Evolutionary conservation across 1,140 invertebrate species (phyloP).

Genomic region (Heliconius nattereri): DNA sequence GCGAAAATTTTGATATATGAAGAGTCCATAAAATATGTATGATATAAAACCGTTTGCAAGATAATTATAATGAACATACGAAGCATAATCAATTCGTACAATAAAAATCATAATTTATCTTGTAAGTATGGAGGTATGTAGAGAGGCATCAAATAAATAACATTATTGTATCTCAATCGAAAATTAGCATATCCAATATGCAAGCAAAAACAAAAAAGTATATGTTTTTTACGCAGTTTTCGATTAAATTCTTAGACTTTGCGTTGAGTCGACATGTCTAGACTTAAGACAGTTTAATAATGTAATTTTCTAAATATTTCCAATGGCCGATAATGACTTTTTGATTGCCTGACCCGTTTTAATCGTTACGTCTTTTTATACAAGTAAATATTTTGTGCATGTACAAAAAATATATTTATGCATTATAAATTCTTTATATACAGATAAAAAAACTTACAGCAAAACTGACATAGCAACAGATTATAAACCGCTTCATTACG

Average conservation of each 20-base stretch:
- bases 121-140: too few species aligned
- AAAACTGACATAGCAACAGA: background rate
- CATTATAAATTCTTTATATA: background rate
- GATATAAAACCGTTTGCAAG: too few species aligned
- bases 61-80: too few species aligned
- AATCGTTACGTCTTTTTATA: background rate
- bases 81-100: too few species aligned
- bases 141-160: too few species aligned
- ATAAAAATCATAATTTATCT: too few species aligned
- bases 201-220: too few species aligned
- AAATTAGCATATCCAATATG: too few species aligned
- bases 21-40: too few species aligned
- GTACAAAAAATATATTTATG: background rate
- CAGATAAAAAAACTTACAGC: background rate
- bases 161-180: too few species aligned
- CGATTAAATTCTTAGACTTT: background rate
- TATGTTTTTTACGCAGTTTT: background rate
- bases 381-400: background rate
- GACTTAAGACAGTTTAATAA: conserved; percentile 6
- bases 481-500: background rate
- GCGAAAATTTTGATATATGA: too few species aligned
- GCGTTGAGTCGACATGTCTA: background rate
- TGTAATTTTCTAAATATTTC: conserved; percentile 15
- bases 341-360: conserved; percentile 25
- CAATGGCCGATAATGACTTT: conserved; percentile 37